These are phyloP conservation scores for Graphium colonna DNA, from an alignment of 2,888 invertebrate genomes.

Conservation along the genomic window DNA sequence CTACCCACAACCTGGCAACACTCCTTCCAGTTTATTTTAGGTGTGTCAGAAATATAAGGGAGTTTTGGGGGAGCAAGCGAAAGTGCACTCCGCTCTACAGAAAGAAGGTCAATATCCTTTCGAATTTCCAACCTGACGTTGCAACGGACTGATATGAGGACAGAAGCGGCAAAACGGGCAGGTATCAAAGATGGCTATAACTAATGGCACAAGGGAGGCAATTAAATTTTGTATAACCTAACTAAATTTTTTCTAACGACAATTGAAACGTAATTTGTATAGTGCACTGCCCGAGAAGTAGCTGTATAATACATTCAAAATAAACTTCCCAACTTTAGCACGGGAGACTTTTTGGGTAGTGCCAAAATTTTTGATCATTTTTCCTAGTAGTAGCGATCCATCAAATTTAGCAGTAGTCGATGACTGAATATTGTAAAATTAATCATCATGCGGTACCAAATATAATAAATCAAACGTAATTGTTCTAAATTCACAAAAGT, in stretches of 20 bases:
- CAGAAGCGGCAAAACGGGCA: constrained; percentile 47
- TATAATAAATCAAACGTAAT: constrained; percentile 65
- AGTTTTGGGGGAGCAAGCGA: constrained; percentile 6
- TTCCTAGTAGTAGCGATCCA: constrained; percentile 71
- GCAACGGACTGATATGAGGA: constrained; percentile 57
- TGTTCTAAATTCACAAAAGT: constrained; percentile 48
- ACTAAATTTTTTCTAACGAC: constrained; percentile 40
- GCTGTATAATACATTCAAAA: constrained; percentile 17
- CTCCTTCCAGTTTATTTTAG: too few species aligned
- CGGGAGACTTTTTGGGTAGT: constrained; percentile 51
- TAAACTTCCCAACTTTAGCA: constrained; percentile 40
- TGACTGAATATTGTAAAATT: constrained; percentile 77
- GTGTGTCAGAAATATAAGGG: neutral
- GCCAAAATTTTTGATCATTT: constrained; percentile 58
- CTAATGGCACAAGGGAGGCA: constrained; percentile 77
- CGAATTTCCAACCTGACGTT: constrained; percentile 46
- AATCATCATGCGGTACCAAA: constrained; percentile 56
- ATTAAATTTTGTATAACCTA: constrained; percentile 36
- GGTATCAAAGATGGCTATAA: constrained; percentile 59
- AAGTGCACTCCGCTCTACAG: constrained; percentile 46
- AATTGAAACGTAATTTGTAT: constrained; percentile 42
- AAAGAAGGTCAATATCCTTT: constrained; percentile 42
- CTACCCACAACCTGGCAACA: neutral
- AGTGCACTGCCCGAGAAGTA: constrained; percentile 59
- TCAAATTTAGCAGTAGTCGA: constrained; percentile 71